phyloP scores from a whole-genome alignment of 2,888 invertebrate species.

The Dione juno region DNA sequence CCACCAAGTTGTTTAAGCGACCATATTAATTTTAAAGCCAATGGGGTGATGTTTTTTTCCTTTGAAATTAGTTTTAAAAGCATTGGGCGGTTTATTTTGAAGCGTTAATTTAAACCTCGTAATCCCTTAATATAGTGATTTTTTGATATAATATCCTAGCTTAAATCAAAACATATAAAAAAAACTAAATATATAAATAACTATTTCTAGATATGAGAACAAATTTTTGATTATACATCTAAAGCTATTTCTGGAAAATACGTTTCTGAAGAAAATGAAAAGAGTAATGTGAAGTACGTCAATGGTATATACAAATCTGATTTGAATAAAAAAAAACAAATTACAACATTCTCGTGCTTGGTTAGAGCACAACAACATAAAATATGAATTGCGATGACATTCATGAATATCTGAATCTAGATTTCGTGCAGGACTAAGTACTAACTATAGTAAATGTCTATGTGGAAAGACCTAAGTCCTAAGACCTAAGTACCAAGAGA shows the following conservation, averaged over 20 bases:
- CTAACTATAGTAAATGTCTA: conserved; percentile 23
- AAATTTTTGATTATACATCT: neutral
- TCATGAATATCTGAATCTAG: conserved; percentile 26
- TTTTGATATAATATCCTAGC: neutral
- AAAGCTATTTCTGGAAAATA: neutral
- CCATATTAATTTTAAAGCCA: conserved; percentile 62
- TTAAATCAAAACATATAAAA: neutral
- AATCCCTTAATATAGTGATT: conserved; percentile 50
- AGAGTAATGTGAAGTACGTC: neutral
- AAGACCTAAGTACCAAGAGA: conserved; percentile 33
- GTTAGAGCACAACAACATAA: conserved; percentile 18
- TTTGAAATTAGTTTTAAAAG: conserved; percentile 64
- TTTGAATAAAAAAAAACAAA: neutral
- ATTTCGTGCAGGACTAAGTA: conserved; percentile 17
- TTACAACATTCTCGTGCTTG: conserved; percentile 14
- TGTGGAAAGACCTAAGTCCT: conserved; percentile 35
- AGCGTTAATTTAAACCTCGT: conserved; percentile 63
- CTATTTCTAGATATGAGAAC: neutral
- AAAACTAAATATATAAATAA: neutral
- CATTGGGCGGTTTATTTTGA: conserved; percentile 58
- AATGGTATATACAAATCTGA: neutral
- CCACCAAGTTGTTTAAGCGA: conserved; percentile 68
- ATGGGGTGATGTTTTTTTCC: conserved; percentile 53
- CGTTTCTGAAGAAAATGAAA: neutral
- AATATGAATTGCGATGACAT: conserved; percentile 23